These are phyloP conservation scores for Peromyscus maniculatus DNA, from an alignment of 2,113 vertebrate genomes.

Conservation along the genomic window DNA sequence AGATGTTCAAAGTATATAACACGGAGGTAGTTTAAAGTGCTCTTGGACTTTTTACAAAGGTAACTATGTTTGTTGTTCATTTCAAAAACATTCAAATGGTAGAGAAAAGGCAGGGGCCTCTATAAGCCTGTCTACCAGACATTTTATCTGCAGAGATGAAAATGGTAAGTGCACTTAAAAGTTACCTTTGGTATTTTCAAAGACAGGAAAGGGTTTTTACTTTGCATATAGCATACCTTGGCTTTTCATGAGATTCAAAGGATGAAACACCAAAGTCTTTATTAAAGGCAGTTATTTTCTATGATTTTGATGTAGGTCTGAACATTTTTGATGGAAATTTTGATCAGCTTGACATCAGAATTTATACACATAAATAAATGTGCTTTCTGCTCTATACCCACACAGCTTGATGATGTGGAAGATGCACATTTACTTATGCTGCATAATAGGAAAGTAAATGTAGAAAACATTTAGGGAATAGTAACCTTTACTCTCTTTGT, in stretches of 20 bases:
- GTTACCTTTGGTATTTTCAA: slow-evolving; percentile 81
- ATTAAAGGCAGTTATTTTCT: slow-evolving; percentile 69
- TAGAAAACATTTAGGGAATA: neutral
- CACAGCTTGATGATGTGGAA: neutral
- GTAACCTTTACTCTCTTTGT: neutral
- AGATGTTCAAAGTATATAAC: slow-evolving; percentile 30
- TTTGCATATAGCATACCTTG: slow-evolving; percentile 77
- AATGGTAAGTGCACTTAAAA: slow-evolving; percentile 71
- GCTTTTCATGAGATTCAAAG: slow-evolving; percentile 77
- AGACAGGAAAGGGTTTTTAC: slow-evolving; percentile 62
- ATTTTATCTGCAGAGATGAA: slow-evolving; percentile 80
- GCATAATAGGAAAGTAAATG: neutral
- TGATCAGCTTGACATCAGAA: slow-evolving; percentile 38
- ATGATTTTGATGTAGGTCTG: slow-evolving; percentile 65
- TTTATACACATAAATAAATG: slow-evolving; percentile 23
- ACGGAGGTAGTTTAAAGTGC: slow-evolving; percentile 4
- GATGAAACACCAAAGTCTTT: slow-evolving; percentile 68
- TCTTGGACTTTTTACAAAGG: slow-evolving; percentile 59
- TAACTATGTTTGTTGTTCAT: slow-evolving; percentile 69
- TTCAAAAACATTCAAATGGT: slow-evolving; percentile 65
- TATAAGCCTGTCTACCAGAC: slow-evolving; percentile 41
- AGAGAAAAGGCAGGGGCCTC: slow-evolving; percentile 29
- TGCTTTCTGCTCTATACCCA: neutral
- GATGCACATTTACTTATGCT: neutral
- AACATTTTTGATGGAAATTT: slow-evolving; percentile 62